phyloP scores from a whole-genome alignment of 2,888 invertebrate genomes.

The Dermolepida albohirtum region DNA sequence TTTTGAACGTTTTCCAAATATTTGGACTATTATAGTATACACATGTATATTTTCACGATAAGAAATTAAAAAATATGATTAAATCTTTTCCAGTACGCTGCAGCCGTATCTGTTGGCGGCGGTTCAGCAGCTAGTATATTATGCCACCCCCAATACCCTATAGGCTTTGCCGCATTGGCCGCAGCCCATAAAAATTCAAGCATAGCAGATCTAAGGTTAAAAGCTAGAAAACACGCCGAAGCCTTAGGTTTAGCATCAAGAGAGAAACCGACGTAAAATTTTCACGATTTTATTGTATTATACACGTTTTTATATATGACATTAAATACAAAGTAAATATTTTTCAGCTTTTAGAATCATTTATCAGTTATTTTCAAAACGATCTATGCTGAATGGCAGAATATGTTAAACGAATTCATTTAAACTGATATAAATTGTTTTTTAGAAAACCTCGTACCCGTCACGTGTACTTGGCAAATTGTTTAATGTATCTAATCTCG shows the following conservation, averaged over 20 bases:
- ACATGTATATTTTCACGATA: too few relatives aligned
- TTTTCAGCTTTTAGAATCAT: constrained; percentile 15
- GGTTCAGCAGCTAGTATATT: constrained; percentile 68
- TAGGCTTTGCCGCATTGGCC: constrained; percentile 85
- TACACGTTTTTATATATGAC: constrained; percentile 31
- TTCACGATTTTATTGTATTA: constrained; percentile 17
- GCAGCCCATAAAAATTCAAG: constrained; percentile 90
- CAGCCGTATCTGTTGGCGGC: constrained; percentile 66
- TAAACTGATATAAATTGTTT: too few relatives aligned
- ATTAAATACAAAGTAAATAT: constrained; percentile 4
- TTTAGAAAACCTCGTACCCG: too few relatives aligned
- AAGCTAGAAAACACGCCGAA: constrained; percentile 93
- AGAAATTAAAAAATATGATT: not conserved
- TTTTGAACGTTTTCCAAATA: too few relatives aligned
- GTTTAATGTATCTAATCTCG: too few relatives aligned
- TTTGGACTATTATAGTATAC: too few relatives aligned
- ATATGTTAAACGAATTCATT: too few relatives aligned
- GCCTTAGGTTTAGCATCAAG: constrained; percentile 76
- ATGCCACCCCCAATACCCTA: constrained; percentile 75
- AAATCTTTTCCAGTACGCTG: constrained; percentile 62
- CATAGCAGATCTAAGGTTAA: constrained; percentile 92
- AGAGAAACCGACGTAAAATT: constrained; percentile 42
- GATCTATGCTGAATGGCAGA: too few relatives aligned
- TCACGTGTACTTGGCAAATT: too few relatives aligned
- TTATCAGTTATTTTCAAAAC: not conserved